A percentile compares a stretch with the other conserved stretches of the same genome.
Evolutionary conservation across 2,113 vertebrate genomes (phyloP).

Genomic region (Eulemur macaco): DNA sequence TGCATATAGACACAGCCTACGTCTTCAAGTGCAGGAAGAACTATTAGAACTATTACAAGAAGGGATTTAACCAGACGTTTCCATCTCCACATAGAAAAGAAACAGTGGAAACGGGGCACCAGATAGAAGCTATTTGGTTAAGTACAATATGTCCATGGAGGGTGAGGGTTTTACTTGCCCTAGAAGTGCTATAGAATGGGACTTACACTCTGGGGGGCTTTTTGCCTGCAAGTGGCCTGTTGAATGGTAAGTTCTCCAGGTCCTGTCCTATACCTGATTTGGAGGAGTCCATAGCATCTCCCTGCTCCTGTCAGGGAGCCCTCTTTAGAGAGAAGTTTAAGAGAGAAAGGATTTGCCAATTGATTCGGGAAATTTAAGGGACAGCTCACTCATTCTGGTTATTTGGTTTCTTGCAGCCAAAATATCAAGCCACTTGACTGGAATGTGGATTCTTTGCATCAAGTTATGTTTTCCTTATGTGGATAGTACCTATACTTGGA

Average conservation of each 20-base stretch:
- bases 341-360: not conserved
- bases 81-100: not conserved
- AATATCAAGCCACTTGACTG: not conserved
- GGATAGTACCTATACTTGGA: not conserved
- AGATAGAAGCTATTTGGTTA: not conserved
- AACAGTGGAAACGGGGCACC: not conserved
- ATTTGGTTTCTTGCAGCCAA: not conserved
- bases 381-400: not conserved
- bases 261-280: not conserved
- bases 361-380: not conserved
- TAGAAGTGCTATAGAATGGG: not conserved
- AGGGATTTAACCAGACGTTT: not conserved
- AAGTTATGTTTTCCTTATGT: not conserved
- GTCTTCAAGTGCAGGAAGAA: not conserved
- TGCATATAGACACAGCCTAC: not conserved
- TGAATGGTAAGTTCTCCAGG: not conserved
- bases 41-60: not conserved
- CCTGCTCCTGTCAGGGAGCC: not conserved
- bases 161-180: not conserved
- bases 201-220: accelerated
- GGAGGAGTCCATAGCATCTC: not conserved
- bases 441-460: not conserved
- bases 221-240: not conserved
- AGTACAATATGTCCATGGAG: not conserved
- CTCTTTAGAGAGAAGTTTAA: not conserved